A percentile compares a stretch with the other conserved stretches of the same genome.
Conservation (phyloP, 2,113 vertebrate genomes). For the Apaloderma vittatum region DNA sequence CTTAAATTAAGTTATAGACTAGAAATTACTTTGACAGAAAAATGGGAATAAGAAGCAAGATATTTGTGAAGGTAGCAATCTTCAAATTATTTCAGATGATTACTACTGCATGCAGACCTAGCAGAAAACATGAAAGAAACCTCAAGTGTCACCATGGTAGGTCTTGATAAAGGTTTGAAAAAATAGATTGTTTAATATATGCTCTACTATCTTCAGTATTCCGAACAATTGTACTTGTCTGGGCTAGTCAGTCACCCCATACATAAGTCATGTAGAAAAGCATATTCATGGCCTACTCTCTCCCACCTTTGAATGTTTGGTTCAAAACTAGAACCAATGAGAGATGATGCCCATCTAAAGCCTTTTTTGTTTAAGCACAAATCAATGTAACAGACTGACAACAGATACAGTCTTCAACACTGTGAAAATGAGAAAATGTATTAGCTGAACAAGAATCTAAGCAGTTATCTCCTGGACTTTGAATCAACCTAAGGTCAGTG, state of each 20-base stretch:
- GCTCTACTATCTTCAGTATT: not conserved
- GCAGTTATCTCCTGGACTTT: not conserved
- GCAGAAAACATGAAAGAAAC: not conserved
- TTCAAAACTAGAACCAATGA: not conserved
- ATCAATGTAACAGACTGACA: not conserved
- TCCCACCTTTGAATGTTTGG: not conserved
- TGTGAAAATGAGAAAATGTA: not conserved
- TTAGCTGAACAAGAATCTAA: not conserved
- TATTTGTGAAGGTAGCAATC: not conserved
- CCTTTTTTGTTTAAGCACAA: not conserved
- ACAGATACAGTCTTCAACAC: not conserved
- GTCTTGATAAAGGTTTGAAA: not conserved
- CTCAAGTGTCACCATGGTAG: not conserved
- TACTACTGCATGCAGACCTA: not conserved
- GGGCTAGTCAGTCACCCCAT: not conserved
- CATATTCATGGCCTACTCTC: not conserved
- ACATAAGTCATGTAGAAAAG: not conserved
- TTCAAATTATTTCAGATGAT: not conserved
- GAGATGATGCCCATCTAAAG: not conserved
- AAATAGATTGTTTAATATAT: not conserved
- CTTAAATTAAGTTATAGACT: not conserved
- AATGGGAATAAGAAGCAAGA: not conserved
- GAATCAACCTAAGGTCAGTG: not conserved
- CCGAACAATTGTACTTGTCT: not conserved
- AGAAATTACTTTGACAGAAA: not conserved